These are phyloP conservation scores for Willisornis vidua DNA, from an alignment of 2,113 vertebrate genomes.

Conservation along the genomic window DNA sequence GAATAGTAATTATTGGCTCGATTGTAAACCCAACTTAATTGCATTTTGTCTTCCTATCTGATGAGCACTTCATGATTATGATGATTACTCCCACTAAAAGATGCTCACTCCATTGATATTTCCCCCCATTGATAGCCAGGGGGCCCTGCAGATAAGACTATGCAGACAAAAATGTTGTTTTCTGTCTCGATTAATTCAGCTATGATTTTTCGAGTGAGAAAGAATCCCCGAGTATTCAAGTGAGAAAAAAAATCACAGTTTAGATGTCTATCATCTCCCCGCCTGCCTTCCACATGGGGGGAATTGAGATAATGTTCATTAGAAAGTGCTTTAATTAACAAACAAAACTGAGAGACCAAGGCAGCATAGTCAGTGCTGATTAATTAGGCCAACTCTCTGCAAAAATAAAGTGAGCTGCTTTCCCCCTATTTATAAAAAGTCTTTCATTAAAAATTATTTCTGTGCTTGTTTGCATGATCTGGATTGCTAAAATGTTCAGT, in stretches of 20 bases:
- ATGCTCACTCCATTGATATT: slow-evolving; percentile 66
- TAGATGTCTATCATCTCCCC: slow-evolving; percentile 20
- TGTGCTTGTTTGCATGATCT: slow-evolving; percentile 30
- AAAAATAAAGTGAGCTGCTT: slow-evolving; percentile 47
- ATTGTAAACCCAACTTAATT: slow-evolving; percentile 78
- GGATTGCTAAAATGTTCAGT: slow-evolving; percentile 9
- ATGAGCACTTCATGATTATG: slow-evolving; percentile 66
- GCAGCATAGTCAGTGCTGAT: slow-evolving; percentile 62
- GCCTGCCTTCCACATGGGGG: not conserved
- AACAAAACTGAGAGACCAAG: slow-evolving; percentile 56
- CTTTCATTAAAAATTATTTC: slow-evolving; percentile 45
- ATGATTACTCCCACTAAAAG: slow-evolving; percentile 70
- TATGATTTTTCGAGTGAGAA: slow-evolving; percentile 56
- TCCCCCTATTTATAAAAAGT: slow-evolving; percentile 37
- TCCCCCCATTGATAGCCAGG: slow-evolving; percentile 64
- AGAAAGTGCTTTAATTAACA: slow-evolving; percentile 68
- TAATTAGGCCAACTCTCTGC: slow-evolving; percentile 51
- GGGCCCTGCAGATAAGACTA: slow-evolving; percentile 41
- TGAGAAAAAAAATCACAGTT: not conserved
- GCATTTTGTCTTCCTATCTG: slow-evolving; percentile 77
- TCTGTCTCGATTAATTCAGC: slow-evolving; percentile 53
- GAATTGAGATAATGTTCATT: slow-evolving; percentile 45
- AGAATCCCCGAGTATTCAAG: not conserved
- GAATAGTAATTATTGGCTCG: slow-evolving; percentile 74
- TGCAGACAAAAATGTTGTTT: slow-evolving; percentile 50